These are phyloP conservation scores for Fragum whitleyi DNA, from an alignment of 2,888 invertebrate species.

Conservation along the genomic window DNA sequence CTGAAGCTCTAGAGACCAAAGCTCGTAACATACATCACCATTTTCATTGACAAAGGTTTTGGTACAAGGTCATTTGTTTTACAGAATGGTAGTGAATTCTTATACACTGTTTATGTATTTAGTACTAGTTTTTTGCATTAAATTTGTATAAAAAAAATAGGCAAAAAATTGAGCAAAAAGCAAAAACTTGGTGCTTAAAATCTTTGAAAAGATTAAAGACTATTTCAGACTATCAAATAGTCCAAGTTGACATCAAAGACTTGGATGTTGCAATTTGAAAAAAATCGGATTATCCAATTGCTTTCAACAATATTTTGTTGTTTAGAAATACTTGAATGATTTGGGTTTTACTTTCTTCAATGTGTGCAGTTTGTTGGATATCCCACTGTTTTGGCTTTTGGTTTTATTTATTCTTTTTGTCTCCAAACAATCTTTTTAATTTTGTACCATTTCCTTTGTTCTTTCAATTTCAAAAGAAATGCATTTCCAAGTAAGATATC, in stretches of 20 bases:
- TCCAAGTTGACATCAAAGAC: too few species aligned
- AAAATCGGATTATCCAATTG: too few species aligned
- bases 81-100: not conserved
- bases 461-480: not conserved
- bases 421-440: not conserved
- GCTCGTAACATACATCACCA: too few species aligned
- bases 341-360: not conserved
- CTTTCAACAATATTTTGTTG: too few species aligned
- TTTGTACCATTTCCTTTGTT: conserved; percentile 1
- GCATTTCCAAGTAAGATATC: not conserved
- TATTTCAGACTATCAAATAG: too few species aligned
- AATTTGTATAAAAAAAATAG: too few species aligned
- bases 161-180: too few species aligned
- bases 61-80: not conserved
- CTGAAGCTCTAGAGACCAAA: too few species aligned
- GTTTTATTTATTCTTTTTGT: not conserved
- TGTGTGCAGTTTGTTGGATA: not conserved
- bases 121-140: not conserved
- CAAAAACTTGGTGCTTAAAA: too few species aligned
- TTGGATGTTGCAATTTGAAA: too few species aligned
- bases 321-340: not conserved
- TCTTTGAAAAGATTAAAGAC: too few species aligned
- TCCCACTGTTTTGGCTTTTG: not conserved
- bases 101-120: not conserved
- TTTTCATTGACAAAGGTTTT: not conserved